Base-by-base conservation (phyloP, 2,797 vertebrate genomes). In the Melanogrammus aeglefinus region DNA sequence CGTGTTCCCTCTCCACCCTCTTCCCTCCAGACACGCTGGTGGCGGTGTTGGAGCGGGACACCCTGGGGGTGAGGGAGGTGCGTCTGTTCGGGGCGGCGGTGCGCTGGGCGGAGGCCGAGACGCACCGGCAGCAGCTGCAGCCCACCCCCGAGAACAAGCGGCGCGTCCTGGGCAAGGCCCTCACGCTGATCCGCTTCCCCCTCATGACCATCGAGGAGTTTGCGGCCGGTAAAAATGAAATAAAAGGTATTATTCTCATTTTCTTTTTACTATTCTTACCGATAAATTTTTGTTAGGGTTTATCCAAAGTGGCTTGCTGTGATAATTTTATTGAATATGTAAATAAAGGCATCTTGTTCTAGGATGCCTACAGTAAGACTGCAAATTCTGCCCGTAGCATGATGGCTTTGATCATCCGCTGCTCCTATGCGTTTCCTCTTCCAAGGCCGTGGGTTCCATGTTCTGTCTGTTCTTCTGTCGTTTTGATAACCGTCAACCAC, bases 161-260 rank as follows among this genome's bases (percentile, higher is more conserved):
- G 73, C 95, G 96, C 80, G 96, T 96, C 24, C 93, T 99, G 90
- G 97, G 97, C 86, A 97, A 97, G 87, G 96, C 97, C 0, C 95
- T 99, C 78, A 94, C 95, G 0, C 97, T 99, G 85, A 98, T 99
- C 90, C 97, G 97, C 86, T 99, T 99, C 90, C 98, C 98, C 2
- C 92, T 99, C 83, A 99, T 99, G 98, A 99, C 97, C 73, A 98
- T 99, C 1, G 97, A 99, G 92, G 98, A 99, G 92, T 99, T 99
- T 79, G 98, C 98, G 12, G 98, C 98, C 96, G 98, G 98, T 98
- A 89, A 92, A 81, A 2, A 39, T 24, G 57, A 36, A 80, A 80
- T 73, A 73, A 73, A n/a, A 35, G 33, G 31, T 73, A 35, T 38
- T 73, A 36, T 35, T 73, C 33, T 4, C 21, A 41, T 41, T 73